Conservation (phyloP, 2,113 vertebrate genomes). For the Dryoscopus gambensis region DNA sequence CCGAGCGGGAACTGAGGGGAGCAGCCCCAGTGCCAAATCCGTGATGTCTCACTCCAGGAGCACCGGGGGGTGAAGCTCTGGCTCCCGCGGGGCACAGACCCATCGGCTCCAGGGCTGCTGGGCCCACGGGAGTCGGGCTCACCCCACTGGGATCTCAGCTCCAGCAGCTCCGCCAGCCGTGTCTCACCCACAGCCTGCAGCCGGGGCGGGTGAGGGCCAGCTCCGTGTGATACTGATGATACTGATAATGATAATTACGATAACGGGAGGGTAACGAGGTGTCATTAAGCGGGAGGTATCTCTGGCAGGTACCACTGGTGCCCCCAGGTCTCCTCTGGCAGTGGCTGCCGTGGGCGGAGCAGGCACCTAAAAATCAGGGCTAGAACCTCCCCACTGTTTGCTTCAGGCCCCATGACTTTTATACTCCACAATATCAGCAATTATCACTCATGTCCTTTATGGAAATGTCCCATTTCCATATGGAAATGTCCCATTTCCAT, state of each 20-base stretch:
- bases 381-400: neutral
- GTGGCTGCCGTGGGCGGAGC: neutral
- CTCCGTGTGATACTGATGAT: neutral
- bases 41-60: neutral
- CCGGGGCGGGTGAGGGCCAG: rapidly evolving
- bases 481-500: neutral
- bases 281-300: neutral
- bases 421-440: neutral
- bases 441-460: neutral
- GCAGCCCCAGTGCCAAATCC: neutral
- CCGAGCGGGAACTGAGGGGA: neutral
- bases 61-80: rapidly evolving
- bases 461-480: neutral
- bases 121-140: rapidly evolving
- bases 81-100: rapidly evolving
- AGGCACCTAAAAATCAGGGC: neutral
- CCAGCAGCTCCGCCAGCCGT: rapidly evolving
- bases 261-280: neutral
- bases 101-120: neutral
- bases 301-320: neutral
- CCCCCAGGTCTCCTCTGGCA: neutral
- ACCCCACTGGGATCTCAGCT: neutral
- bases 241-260: neutral
- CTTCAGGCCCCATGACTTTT: neutral
- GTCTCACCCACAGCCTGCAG: neutral